Evolutionary conservation across 2,888 invertebrate species (phyloP).

Genomic region (Seira sanloemensis): DNA sequence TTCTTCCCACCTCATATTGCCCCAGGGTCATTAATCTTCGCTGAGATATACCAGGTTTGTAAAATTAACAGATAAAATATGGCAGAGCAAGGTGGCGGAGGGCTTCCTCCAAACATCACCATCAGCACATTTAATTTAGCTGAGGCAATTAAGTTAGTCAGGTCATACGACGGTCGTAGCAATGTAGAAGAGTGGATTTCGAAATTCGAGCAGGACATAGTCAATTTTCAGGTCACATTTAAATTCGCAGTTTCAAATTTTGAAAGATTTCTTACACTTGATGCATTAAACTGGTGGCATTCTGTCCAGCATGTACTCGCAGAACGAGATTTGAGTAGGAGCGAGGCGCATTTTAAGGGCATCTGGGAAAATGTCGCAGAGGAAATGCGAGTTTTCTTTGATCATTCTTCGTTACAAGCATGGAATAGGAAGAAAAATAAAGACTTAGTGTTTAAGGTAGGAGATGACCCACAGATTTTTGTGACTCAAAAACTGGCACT

Average conservation of each 20-base stretch:
- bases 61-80: too few relatives aligned
- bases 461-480: slow-evolving; percentile 30
- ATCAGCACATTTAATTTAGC: background rate
- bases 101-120: too few relatives aligned
- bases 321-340: background rate
- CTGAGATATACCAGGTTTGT: too few relatives aligned
- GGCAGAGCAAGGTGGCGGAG: background rate
- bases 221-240: background rate
- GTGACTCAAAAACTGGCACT: slow-evolving; percentile 21
- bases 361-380: background rate
- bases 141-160: background rate
- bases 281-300: slow-evolving; percentile 10
- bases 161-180: slow-evolving; percentile 5
- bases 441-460: background rate
- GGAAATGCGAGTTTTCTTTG: slow-evolving; percentile 13
- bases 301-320: background rate
- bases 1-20: too few relatives aligned
- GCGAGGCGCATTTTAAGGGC: background rate
- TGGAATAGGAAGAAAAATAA: slow-evolving; percentile 1
- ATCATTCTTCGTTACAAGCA: background rate
- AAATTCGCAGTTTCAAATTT: background rate
- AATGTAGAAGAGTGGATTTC: background rate
- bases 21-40: too few relatives aligned
- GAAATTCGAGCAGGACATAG: background rate
- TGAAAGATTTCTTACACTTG: background rate